Conservation (phyloP, 1,140 invertebrate genomes). For the Brachionus calyciflorus region DNA sequence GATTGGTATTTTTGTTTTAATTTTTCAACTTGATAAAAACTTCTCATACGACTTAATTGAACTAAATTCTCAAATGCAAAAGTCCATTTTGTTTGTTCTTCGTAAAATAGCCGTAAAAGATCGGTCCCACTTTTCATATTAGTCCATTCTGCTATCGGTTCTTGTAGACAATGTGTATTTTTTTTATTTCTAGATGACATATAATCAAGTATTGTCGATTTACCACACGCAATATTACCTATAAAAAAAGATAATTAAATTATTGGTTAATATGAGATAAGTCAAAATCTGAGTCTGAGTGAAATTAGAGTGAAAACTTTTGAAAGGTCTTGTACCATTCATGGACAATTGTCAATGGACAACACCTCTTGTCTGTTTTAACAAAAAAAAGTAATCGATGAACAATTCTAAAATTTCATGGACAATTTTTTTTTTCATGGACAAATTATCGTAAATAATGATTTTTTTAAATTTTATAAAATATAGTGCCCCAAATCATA, state of each 20-base stretch:
- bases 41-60: slow-evolving; percentile 35
- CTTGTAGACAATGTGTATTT: neutral
- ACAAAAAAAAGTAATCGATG: no score
- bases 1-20: neutral
- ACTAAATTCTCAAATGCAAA: slow-evolving; percentile 44
- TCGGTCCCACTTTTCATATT: slow-evolving; percentile 28
- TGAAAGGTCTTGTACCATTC: no score
- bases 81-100: slow-evolving; percentile 12
- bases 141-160: slow-evolving; percentile 44
- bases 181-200: neutral
- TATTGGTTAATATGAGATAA: neutral
- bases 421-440: no score
- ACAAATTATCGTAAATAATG: no score
- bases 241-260: neutral
- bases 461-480: no score
- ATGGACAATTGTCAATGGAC: no score
- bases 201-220: slow-evolving; percentile 34
- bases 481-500: no score
- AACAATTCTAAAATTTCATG: no score
- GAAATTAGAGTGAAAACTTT: no score
- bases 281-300: no score
- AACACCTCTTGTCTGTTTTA: no score
- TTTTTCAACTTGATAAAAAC: slow-evolving; percentile 34
- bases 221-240: slow-evolving; percentile 44
- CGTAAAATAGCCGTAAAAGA: slow-evolving; percentile 31